Percentiles rank a stretch among this genome's conserved stretches.
Conservation (phyloP, 2,113 vertebrate genomes). For the Calyptommatus sinebrachiatus region DNA sequence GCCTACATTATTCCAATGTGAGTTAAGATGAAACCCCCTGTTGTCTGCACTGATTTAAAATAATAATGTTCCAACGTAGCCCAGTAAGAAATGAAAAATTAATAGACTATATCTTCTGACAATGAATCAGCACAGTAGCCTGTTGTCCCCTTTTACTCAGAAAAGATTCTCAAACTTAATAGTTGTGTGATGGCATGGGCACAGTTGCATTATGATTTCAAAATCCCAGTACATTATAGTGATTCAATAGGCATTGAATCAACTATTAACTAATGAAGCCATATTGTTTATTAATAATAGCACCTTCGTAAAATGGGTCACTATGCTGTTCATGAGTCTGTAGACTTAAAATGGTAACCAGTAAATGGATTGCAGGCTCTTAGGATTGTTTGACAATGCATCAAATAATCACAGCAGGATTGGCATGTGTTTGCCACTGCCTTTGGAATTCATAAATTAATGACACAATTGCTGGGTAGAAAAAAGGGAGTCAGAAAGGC, state of each 20-base stretch:
- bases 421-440: no score
- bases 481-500: neutral
- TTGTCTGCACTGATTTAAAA: conserved; percentile 45
- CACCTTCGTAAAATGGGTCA: neutral
- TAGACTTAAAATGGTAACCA: neutral
- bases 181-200: neutral
- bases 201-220: neutral
- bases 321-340: neutral
- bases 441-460: no score
- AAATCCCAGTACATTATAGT: no score
- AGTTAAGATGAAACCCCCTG: conserved; percentile 51
- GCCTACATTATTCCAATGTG: conserved; percentile 46
- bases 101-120: neutral
- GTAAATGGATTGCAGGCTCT: neutral
- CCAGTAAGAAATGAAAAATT: neutral
- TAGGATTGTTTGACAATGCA: neutral
- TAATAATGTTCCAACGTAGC: accelerated
- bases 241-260: no score
- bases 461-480: no score
- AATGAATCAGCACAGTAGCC: neutral
- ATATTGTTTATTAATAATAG: neutral
- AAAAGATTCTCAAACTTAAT: neutral
- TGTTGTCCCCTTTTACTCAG: neutral
- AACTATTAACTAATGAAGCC: neutral
- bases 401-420: neutral